Conservation (phyloP, 2,797 vertebrate species). For the Alectoris magna region DNA sequence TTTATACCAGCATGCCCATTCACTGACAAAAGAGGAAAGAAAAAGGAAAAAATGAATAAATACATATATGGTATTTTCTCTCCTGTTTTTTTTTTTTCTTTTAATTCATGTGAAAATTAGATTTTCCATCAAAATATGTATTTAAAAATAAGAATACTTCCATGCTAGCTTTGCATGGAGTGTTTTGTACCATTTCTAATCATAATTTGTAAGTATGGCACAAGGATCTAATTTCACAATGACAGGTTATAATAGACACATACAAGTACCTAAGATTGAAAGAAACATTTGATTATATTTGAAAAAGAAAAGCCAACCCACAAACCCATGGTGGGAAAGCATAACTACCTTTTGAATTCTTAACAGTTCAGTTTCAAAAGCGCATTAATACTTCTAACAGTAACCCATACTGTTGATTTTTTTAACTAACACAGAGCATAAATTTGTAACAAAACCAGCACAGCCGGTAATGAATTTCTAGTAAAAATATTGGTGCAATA, state of each 20-base stretch:
- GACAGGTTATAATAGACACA: slow-evolving; percentile 35
- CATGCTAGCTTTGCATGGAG: neutral
- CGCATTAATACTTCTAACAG: neutral
- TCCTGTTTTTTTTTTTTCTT: neutral
- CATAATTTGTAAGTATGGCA: neutral
- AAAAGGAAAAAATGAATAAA: neutral
- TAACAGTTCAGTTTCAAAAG: neutral
- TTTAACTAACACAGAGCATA: neutral
- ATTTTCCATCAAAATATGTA: neutral
- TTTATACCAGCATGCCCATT: neutral
- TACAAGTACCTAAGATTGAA: neutral
- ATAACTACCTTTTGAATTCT: neutral
- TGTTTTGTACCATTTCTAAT: slow-evolving; percentile 20
- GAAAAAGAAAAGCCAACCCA: neutral
- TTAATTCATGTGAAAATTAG: neutral
- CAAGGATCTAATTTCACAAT: slow-evolving; percentile 40
- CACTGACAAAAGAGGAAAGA: neutral
- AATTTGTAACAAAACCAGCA: neutral
- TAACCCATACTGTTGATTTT: neutral
- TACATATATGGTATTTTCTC: neutral
- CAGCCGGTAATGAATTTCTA: neutral
- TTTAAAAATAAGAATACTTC: slow-evolving; percentile 11
- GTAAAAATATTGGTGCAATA: neutral
- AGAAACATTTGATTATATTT: slow-evolving; percentile 40
- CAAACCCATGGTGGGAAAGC: neutral